Conservation (phyloP, 2,888 invertebrate species). For the Drosophila meridiana region DNA sequence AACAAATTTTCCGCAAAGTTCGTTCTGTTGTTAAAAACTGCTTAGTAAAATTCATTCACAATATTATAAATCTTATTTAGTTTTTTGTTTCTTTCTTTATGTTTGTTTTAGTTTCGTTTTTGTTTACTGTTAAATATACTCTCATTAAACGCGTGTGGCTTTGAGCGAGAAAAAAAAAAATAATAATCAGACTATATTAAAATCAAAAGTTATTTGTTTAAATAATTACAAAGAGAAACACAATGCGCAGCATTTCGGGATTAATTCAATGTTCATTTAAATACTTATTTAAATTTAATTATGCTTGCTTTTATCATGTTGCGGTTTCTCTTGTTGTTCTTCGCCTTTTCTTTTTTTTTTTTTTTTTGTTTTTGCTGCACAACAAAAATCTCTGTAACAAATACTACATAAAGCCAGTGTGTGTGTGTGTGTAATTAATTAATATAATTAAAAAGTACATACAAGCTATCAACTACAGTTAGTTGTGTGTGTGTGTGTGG, state of each 20-base stretch:
- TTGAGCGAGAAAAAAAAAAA: constrained; percentile 55
- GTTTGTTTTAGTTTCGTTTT: constrained; percentile 1
- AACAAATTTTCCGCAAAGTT: constrained; percentile 8
- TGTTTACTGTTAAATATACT: constrained; percentile 11
- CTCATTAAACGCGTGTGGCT: constrained; percentile 51
- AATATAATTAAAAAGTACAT: constrained; percentile 74
- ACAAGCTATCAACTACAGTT: constrained; percentile 66
- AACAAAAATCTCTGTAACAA: constrained; percentile 40
- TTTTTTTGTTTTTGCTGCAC: constrained; percentile 27
- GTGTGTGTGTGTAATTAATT: constrained; percentile 64
- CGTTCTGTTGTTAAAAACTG: constrained; percentile 17
- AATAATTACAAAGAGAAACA: constrained; percentile 38
- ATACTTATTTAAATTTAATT: constrained; percentile 35
- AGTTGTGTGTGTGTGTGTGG: constrained; percentile 33
- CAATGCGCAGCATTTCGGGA: constrained; percentile 28
- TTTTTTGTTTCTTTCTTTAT: neutral
- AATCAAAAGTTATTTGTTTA: constrained; percentile 40
- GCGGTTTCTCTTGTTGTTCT: constrained; percentile 18
- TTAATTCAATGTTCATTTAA: constrained; percentile 25
- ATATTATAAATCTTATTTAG: neutral
- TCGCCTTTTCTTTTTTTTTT: constrained; percentile 18
- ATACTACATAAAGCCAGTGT: constrained; percentile 59
- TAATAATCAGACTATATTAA: constrained; percentile 53
- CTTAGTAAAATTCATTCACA: constrained; percentile 33
- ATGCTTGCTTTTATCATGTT: constrained; percentile 4